Conservation (phyloP, 2,888 invertebrate genomes). For the Cerceris rybyensis region DNA sequence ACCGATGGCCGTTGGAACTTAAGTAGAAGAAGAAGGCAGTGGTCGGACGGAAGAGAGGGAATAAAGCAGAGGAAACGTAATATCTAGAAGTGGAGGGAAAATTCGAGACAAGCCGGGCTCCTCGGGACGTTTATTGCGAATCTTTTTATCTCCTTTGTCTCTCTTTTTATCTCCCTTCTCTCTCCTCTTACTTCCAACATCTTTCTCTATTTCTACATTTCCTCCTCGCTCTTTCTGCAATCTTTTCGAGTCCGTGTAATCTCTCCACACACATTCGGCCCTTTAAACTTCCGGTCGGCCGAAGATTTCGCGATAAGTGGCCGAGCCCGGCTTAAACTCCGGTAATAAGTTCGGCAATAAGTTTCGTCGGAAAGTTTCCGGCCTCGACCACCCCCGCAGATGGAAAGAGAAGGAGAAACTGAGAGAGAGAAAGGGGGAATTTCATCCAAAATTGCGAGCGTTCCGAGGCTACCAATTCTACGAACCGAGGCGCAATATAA, state of each 20-base stretch:
- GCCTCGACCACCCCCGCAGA: conserved; percentile 22
- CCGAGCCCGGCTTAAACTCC: conserved; percentile 70
- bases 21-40: neutral
- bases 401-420: too few relatives aligned
- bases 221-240: neutral
- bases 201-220: neutral
- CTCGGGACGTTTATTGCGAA: conserved; percentile 45
- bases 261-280: conserved; percentile 51
- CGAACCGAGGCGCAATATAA: conserved; percentile 55
- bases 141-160: conserved; percentile 15
- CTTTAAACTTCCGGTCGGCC: conserved; percentile 72
- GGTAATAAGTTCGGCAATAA: conserved; percentile 76
- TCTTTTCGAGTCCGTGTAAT: conserved; percentile 1
- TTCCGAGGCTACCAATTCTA: conserved; percentile 53
- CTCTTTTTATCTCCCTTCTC: neutral
- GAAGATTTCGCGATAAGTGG: conserved; percentile 75
- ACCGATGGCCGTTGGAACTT: neutral
- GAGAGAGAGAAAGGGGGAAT: conserved; percentile 31
- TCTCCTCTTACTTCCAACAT: conserved; percentile 8
- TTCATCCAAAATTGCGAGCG: conserved; percentile 63
- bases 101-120: conserved; percentile 49
- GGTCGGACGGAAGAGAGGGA: conserved; percentile 24
- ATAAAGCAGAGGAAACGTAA: conserved; percentile 48
- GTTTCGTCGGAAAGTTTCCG: conserved; percentile 69
- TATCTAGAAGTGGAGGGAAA: conserved; percentile 54